Base-by-base conservation (phyloP, 2,113 vertebrate species). In the Microcebus ravelobensis region DNA sequence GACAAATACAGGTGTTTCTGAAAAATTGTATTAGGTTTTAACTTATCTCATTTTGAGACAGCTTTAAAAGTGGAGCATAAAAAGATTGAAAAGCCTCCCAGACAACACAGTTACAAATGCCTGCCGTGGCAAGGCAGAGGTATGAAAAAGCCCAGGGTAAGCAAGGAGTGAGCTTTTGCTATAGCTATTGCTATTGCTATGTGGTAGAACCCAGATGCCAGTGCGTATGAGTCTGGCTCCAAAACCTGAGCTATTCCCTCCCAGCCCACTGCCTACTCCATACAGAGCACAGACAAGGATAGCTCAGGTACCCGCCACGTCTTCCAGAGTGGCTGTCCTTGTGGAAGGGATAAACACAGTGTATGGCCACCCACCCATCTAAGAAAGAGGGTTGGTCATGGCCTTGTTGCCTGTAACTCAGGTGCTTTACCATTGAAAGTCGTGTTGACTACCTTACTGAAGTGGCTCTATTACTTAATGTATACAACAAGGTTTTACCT, bases 61-160 rank as follows among this genome's bases (percentile, higher is more conserved):
- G 83, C 94, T 98, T 94, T 97, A 81, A 87, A 95, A 93, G 93
- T 36, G 48, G 45, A 90, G 50, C 39, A 96, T 97, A 98, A 97
- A 74, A 98, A 91, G 98, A 97, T 83, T 85, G 63, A 96, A 97
- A 98, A 89, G 61, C 39, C 31, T 95, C 80, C 59, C 59, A 93
- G 59, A 96, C 23, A 59, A 90, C 86, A 89, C 3, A 42, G 74
- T 55, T 3, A 12, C 29, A 65, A 87, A 83, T 18, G 42, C 39
- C 63, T 77, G 71, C 70, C 31, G 1, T 0, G 13, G n/a, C 39
- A 29, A 96, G 87, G 95, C 70, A 10, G 31, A 11, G 45, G 94
- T 23, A 83, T 52, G 87, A 76, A 93, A 86, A 92, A 87, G 48
- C 6, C 4, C 84, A 25, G 82, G 70, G 91, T 21, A 21, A 61